Evolutionary conservation across 2,888 invertebrate genomes (phyloP).

Genomic region (Drosophila putrida): DNA sequence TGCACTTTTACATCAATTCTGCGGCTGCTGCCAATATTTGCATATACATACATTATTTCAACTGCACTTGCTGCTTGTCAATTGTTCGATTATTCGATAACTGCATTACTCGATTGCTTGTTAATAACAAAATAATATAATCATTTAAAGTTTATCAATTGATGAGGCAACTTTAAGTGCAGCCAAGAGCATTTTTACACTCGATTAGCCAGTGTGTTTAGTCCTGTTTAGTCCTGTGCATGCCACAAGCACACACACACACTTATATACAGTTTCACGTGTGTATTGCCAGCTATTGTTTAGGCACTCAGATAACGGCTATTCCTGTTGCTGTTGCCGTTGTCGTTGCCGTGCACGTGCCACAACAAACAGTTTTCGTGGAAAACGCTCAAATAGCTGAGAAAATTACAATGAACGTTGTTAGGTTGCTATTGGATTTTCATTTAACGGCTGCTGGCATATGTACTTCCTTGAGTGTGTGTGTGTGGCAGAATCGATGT

Average conservation of each 20-base stretch:
- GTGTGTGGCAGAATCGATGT: background rate
- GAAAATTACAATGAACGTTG: slow-evolving; percentile 68
- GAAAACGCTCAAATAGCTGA: slow-evolving; percentile 50
- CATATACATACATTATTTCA: slow-evolving; percentile 27
- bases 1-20: slow-evolving; percentile 57
- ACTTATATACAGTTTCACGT: slow-evolving; percentile 27
- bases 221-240: slow-evolving; percentile 52
- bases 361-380: slow-evolving; percentile 38
- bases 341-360: slow-evolving; percentile 48
- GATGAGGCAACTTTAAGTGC: slow-evolving; percentile 36
- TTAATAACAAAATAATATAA: slow-evolving; percentile 32
- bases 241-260: slow-evolving; percentile 37
- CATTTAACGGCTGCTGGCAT: slow-evolving; percentile 54
- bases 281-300: slow-evolving; percentile 39
- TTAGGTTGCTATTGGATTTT: slow-evolving; percentile 62
- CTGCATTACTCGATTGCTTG: slow-evolving; percentile 14
- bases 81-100: too few species aligned
- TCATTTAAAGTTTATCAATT: slow-evolving; percentile 35
- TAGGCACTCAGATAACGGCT: slow-evolving; percentile 52
- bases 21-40: slow-evolving; percentile 31
- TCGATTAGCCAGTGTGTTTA: slow-evolving; percentile 72
- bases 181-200: slow-evolving; percentile 73
- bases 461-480: slow-evolving; percentile 4
- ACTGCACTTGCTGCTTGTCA: slow-evolving; percentile 7
- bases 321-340: slow-evolving; percentile 8